Conservation (phyloP, 2,113 vertebrate species). For the Sterna hirundo region DNA sequence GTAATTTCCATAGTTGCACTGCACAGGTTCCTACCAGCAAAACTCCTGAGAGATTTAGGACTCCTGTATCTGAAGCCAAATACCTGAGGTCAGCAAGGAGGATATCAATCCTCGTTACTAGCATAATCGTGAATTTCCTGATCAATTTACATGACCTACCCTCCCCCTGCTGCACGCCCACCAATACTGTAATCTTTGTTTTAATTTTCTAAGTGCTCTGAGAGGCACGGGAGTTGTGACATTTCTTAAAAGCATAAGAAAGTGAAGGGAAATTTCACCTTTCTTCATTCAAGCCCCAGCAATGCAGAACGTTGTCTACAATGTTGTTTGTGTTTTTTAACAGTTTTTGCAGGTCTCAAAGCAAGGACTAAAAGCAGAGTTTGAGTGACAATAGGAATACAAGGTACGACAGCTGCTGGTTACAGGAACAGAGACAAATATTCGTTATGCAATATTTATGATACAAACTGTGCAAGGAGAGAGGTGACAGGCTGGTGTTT, state of each 20-base stretch:
- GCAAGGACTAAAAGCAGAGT: background rate
- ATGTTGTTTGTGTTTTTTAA: background rate
- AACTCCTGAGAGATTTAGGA: background rate
- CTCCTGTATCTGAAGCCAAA: background rate
- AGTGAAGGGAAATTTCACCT: background rate
- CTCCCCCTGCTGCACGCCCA: background rate
- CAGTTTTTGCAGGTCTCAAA: background rate
- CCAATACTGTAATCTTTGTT: background rate
- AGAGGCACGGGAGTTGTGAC: background rate
- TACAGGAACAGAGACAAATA: conserved; percentile 5
- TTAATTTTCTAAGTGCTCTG: background rate
- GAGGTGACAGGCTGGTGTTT: background rate
- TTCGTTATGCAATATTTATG: background rate
- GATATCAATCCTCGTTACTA: background rate
- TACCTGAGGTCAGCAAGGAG: background rate
- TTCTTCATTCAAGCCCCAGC: background rate
- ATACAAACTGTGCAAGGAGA: background rate
- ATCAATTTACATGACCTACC: background rate
- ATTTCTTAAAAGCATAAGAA: background rate
- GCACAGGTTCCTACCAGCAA: background rate
- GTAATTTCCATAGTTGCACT: background rate
- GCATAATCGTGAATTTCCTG: background rate
- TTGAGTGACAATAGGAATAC: background rate
- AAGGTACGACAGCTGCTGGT: background rate
- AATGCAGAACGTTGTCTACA: background rate